Percentiles rank a stretch among this genome's conserved stretches.
Conservation (phyloP, 2,888 invertebrate genomes). For the Sceliomorpha sp. region DNA sequence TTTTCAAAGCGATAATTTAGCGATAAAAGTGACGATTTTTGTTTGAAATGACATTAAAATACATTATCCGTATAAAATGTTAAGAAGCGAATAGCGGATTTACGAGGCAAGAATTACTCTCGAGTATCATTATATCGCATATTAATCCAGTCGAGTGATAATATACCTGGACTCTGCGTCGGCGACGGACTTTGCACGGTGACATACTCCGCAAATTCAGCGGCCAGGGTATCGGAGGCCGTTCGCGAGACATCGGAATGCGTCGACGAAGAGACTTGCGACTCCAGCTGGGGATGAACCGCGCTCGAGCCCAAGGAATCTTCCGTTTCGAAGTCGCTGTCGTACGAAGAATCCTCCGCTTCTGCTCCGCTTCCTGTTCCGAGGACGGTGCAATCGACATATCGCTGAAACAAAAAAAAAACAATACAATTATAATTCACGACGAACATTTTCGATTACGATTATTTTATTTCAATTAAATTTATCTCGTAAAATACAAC, state of each 20-base stretch:
- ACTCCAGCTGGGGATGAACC: conserved; percentile 62
- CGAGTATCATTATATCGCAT: background rate
- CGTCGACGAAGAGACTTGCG: conserved; percentile 74
- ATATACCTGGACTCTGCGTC: conserved; percentile 68
- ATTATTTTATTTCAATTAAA: too few relatives aligned
- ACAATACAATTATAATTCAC: too few relatives aligned
- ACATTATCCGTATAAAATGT: too few relatives aligned
- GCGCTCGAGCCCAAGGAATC: conserved; percentile 69
- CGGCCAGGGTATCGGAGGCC: conserved; percentile 90
- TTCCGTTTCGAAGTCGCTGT: conserved; percentile 88
- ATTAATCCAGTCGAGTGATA: conserved; percentile 6
- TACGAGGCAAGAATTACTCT: too few relatives aligned
- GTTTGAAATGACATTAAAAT: too few relatives aligned
- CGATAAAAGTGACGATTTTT: too few relatives aligned
- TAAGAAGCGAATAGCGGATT: too few relatives aligned
- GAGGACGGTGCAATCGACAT: conserved; percentile 86
- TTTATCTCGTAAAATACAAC: too few relatives aligned
- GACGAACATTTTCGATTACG: too few relatives aligned
- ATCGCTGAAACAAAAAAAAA: conserved; percentile 83
- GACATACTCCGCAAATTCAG: conserved; percentile 92
- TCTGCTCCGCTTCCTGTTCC: conserved; percentile 83
- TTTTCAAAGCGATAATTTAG: too few relatives aligned
- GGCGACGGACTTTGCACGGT: conserved; percentile 80
- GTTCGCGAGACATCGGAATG: conserved; percentile 91
- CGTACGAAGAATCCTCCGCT: conserved; percentile 92